Percentiles rank a stretch among this genome's conserved stretches.
These are phyloP conservation scores for Porites australiensis DNA, from an alignment of 64 coral and sea anemone genomes.

Conservation along the genomic window DNA sequence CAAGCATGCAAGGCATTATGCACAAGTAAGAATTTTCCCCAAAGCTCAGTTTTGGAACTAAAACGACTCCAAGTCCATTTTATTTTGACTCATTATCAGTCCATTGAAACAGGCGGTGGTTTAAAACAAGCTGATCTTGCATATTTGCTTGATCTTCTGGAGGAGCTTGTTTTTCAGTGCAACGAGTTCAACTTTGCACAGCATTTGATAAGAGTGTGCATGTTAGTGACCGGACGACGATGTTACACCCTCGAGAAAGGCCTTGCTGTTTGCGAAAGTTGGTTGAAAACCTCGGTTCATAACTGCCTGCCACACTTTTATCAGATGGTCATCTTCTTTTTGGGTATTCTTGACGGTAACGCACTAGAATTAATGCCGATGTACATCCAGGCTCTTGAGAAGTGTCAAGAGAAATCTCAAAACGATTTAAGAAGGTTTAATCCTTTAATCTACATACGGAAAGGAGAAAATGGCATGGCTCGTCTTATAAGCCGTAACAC, in stretches of 20 bases:
- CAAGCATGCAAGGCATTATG: conserved; percentile 61
- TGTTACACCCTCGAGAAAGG: conserved; percentile 67
- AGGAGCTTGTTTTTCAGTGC: conserved; percentile 50
- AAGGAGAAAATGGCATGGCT: conserved; percentile 78
- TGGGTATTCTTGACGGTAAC: conserved; percentile 78
- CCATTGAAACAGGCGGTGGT: conserved; percentile 19
- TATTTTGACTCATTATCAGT: conserved; percentile 64
- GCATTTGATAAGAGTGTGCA: conserved; percentile 77
- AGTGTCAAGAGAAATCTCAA: conserved; percentile 71
- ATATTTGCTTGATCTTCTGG: conserved; percentile 66
- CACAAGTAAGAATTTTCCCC: conserved; percentile 45
- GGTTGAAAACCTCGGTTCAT: conserved; percentile 25
- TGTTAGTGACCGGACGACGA: conserved; percentile 62
- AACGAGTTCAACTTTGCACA: conserved; percentile 43
- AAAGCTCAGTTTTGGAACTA: conserved; percentile 59
- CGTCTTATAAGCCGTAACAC: conserved; percentile 48
- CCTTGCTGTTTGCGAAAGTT: conserved; percentile 44
- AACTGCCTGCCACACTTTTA: conserved; percentile 66
- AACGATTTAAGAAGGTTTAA: conserved; percentile 41
- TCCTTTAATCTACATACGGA: conserved; percentile 61
- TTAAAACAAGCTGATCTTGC: conserved; percentile 39
- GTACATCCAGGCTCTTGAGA: conserved; percentile 27
- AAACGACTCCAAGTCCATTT: conserved; percentile 80
- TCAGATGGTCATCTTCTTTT: conserved; percentile 77
- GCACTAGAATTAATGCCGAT: conserved; percentile 20